Conservation (phyloP, 2,113 vertebrate species). For the Clarias batrachus region DNA sequence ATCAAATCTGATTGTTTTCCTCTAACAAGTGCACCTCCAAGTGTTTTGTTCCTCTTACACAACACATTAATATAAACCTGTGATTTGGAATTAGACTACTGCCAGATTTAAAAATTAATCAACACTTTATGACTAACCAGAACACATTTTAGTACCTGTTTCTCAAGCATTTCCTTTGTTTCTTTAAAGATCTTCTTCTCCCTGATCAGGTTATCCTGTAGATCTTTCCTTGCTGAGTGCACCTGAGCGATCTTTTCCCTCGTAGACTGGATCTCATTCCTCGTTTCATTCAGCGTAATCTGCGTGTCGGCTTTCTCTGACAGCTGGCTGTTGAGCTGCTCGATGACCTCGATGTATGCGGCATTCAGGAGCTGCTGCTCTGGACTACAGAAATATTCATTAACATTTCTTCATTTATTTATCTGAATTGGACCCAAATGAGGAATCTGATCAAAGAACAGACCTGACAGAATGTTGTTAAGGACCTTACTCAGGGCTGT, state of each 20-base stretch:
- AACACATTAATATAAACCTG: background rate
- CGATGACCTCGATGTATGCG: slow-evolving; percentile 51
- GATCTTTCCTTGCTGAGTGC: slow-evolving; percentile 20
- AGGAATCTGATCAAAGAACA: background rate
- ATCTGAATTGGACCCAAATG: background rate
- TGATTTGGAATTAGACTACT: background rate
- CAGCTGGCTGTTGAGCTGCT: slow-evolving; percentile 64
- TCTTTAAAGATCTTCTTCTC: slow-evolving; percentile 56
- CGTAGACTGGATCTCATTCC: slow-evolving; percentile 47
- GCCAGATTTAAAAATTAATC: background rate
- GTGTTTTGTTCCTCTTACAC: background rate
- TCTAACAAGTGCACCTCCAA: background rate
- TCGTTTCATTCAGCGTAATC: slow-evolving; percentile 61
- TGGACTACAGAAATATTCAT: slow-evolving; percentile 53
- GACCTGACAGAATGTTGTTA: background rate
- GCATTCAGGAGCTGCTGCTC: slow-evolving; percentile 52
- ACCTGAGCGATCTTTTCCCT: slow-evolving; percentile 51
- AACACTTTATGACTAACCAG: background rate
- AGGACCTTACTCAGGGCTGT: background rate
- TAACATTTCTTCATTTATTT: background rate
- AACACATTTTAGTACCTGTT: slow-evolving; percentile 41
- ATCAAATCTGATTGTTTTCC: background rate
- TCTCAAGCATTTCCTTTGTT: slow-evolving; percentile 43
- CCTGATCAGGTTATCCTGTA: slow-evolving; percentile 50
- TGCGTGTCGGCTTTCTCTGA: slow-evolving; percentile 56